phyloP scores from a whole-genome alignment of 2,113 vertebrate species.

The Stegostoma tigrinum region DNA sequence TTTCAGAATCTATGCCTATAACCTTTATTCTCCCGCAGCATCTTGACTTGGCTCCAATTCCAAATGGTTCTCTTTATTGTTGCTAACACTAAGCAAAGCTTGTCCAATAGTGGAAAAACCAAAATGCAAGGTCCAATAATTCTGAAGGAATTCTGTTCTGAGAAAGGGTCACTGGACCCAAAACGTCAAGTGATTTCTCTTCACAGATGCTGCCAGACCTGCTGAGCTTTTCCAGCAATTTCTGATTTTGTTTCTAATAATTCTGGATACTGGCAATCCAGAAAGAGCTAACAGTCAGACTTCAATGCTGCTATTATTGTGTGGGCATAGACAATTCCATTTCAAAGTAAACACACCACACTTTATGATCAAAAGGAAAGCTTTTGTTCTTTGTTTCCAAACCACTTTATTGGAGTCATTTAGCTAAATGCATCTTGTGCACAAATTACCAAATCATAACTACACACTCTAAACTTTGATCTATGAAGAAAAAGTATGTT shows the following conservation, averaged over 20 bases:
- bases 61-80: background rate
- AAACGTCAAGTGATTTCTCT: too few species aligned
- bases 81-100: background rate
- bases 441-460: background rate
- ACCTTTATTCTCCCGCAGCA: background rate
- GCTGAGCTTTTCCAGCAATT: too few species aligned
- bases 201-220: too few species aligned
- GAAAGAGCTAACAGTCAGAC: background rate
- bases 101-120: background rate
- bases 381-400: background rate
- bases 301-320: background rate
- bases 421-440: background rate
- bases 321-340: background rate
- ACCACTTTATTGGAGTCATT: background rate
- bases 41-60: background rate
- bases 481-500: background rate
- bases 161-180: too few species aligned
- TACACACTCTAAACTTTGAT: background rate
- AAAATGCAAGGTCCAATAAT: background rate
- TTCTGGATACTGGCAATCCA: background rate
- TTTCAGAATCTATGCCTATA: background rate
- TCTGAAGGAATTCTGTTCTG: background rate
- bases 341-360: background rate
- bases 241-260: too few species aligned
- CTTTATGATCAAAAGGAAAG: background rate